phyloP scores from a whole-genome alignment of 2,113 vertebrate species.

The Nannospalax galili region DNA sequence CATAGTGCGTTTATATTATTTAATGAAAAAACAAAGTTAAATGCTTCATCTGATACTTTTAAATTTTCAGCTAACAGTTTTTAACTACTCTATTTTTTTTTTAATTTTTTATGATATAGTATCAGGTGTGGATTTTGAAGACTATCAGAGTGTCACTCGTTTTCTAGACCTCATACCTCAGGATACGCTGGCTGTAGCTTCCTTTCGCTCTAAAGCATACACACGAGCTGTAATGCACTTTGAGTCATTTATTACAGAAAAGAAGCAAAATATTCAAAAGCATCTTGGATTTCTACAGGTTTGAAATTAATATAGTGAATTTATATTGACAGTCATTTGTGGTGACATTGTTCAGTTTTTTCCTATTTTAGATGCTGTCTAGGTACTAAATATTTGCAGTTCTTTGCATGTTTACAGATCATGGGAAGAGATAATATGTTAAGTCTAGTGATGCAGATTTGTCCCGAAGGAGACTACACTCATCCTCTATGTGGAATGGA shows the following conservation, averaged over 20 bases:
- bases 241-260: constrained; percentile 96
- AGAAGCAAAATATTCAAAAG: constrained; percentile 96
- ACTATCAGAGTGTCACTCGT: constrained; percentile 93
- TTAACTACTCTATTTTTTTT: background rate
- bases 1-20: constrained; percentile 10
- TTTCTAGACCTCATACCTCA: constrained; percentile 97
- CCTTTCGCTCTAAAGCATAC: constrained; percentile 97
- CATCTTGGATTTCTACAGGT: constrained; percentile 99
- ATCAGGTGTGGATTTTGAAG: constrained; percentile 85
- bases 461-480: background rate
- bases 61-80: background rate
- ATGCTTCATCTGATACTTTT: background rate
- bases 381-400: constrained; percentile 7
- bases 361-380: background rate
- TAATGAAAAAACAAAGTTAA: constrained; percentile 39
- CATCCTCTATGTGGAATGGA: background rate
- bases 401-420: background rate
- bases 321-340: constrained; percentile 11
- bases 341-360: constrained; percentile 45
- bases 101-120: constrained; percentile 73
- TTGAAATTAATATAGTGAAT: constrained; percentile 58
- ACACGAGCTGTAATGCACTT: constrained; percentile 99
- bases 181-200: constrained; percentile 94
- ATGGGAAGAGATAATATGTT: background rate
- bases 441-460: background rate